These are phyloP conservation scores for Pollenia amentaria DNA, from an alignment of 2,888 invertebrate genomes.

Conservation along the genomic window DNA sequence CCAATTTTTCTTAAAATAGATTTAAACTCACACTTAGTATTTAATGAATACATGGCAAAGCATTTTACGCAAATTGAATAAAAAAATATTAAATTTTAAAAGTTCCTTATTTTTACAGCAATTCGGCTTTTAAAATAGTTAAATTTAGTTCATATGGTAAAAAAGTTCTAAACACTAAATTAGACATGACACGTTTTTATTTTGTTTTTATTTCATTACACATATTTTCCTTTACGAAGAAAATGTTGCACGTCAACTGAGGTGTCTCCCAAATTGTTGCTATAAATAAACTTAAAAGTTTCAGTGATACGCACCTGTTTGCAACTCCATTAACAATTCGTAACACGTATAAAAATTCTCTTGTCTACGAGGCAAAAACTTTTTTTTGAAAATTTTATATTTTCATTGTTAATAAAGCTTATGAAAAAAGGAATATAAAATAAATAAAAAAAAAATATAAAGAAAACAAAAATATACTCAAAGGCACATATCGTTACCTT, in stretches of 20 bases:
- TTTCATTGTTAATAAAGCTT: slow-evolving; percentile 62
- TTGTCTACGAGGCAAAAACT: slow-evolving; percentile 35
- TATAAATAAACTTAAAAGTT: neutral
- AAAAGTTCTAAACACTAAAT: slow-evolving; percentile 39
- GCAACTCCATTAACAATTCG: slow-evolving; percentile 49
- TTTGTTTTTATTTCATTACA: slow-evolving; percentile 6
- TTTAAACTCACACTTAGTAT: no score
- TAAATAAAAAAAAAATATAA: slow-evolving; percentile 6
- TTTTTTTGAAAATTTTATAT: slow-evolving; percentile 41
- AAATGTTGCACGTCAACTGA: slow-evolving; percentile 30
- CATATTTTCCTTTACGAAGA: slow-evolving; percentile 10
- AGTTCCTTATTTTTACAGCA: neutral
- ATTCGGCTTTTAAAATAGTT: neutral
- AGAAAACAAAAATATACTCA: neutral
- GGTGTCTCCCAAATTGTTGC: neutral
- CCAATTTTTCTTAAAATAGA: no score
- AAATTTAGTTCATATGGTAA: slow-evolving; percentile 7
- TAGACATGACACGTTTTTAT: slow-evolving; percentile 44
- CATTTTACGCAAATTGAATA: no score
- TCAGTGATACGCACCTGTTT: slow-evolving; percentile 5
- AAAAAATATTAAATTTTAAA: no score
- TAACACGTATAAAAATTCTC: slow-evolving; percentile 59
- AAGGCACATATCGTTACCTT: no score
- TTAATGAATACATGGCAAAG: no score
- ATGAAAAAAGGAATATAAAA: slow-evolving; percentile 17